A percentile compares a stretch with the other conserved stretches of the same genome.
Evolutionary conservation across 2,888 invertebrate genomes (phyloP).

Genomic region (Chymomyza fuscimana): DNA sequence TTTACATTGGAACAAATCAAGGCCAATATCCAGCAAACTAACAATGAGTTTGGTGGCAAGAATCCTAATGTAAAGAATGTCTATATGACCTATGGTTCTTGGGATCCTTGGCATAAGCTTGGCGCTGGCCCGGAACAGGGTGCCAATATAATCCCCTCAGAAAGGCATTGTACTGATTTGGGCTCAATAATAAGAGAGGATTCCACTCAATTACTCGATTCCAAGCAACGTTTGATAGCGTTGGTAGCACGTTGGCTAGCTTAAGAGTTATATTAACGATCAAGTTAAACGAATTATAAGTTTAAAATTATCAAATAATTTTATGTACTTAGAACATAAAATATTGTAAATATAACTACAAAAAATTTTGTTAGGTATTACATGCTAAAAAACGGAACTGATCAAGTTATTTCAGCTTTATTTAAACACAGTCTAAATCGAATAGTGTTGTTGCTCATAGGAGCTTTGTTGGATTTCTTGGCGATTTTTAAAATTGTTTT

Average conservation of each 20-base stretch:
- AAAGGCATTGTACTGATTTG: conserved; percentile 71
- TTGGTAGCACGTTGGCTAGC: conserved; percentile 65
- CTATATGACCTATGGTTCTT: conserved; percentile 81
- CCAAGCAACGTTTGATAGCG: conserved; percentile 54
- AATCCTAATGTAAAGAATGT: conserved; percentile 80
- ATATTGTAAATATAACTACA: no score
- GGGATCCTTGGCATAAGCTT: conserved; percentile 82
- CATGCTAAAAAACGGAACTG: no score
- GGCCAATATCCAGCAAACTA: conserved; percentile 39
- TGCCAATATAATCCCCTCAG: conserved; percentile 70
- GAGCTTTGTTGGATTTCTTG: conserved; percentile 33
- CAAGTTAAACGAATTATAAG: not conserved
- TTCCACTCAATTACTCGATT: conserved; percentile 51
- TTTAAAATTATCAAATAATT: no score
- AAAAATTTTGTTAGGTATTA: no score
- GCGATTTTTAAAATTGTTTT: conserved; percentile 10
- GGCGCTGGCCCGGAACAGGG: conserved; percentile 70
- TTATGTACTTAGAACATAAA: no score
- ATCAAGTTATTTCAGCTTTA: no score
- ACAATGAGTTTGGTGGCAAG: conserved; percentile 80
- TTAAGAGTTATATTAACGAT: conserved; percentile 6
- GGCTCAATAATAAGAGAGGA: conserved; percentile 69
- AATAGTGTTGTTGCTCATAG: no score
- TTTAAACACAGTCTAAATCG: no score
- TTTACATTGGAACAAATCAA: conserved; percentile 41